Percentiles rank a stretch among this genome's conserved stretches.
These are phyloP conservation scores for Volucella bombylans DNA, from an alignment of 2,888 invertebrate species.

Conservation along the genomic window DNA sequence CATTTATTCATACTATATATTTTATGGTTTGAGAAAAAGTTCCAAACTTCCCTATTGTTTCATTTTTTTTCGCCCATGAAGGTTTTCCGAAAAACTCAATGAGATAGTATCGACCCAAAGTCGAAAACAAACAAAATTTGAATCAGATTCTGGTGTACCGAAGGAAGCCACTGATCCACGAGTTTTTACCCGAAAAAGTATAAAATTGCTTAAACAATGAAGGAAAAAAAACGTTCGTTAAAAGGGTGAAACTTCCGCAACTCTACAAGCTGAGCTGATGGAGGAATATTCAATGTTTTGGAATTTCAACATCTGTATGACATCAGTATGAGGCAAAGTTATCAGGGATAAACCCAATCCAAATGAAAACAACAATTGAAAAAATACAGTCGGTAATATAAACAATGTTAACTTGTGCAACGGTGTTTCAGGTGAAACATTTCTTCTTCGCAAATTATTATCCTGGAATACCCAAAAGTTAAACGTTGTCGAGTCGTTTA, in stretches of 20 bases:
- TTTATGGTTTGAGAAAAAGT: neutral
- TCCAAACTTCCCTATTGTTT: slow-evolving; percentile 4
- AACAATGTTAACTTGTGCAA: slow-evolving; percentile 51
- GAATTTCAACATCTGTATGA: slow-evolving; percentile 55
- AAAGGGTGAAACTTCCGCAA: slow-evolving; percentile 33
- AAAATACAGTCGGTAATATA: slow-evolving; percentile 16
- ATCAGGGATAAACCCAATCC: slow-evolving; percentile 60
- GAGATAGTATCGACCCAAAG: slow-evolving; percentile 19
- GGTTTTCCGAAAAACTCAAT: slow-evolving; percentile 7
- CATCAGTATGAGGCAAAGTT: slow-evolving; percentile 56
- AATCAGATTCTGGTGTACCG: neutral
- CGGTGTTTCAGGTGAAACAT: slow-evolving; percentile 53
- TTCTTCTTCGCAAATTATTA: slow-evolving; percentile 70
- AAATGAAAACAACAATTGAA: neutral
- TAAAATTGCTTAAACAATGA: slow-evolving; percentile 54
- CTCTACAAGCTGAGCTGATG: slow-evolving; percentile 37
- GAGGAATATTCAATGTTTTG: slow-evolving; percentile 23
- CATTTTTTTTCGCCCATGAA: neutral
- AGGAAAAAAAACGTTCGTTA: slow-evolving; percentile 30
- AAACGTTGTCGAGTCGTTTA: slow-evolving; percentile 52
- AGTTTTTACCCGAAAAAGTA: slow-evolving; percentile 39
- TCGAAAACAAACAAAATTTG: neutral
- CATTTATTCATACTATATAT: neutral
- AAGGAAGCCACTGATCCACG: slow-evolving; percentile 10
- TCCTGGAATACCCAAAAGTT: slow-evolving; percentile 61